Percentiles rank a stretch among this genome's conserved stretches.
Evolutionary conservation across 2,797 vertebrate genomes (phyloP).

Genomic region (Rhynchonycteris naso): DNA sequence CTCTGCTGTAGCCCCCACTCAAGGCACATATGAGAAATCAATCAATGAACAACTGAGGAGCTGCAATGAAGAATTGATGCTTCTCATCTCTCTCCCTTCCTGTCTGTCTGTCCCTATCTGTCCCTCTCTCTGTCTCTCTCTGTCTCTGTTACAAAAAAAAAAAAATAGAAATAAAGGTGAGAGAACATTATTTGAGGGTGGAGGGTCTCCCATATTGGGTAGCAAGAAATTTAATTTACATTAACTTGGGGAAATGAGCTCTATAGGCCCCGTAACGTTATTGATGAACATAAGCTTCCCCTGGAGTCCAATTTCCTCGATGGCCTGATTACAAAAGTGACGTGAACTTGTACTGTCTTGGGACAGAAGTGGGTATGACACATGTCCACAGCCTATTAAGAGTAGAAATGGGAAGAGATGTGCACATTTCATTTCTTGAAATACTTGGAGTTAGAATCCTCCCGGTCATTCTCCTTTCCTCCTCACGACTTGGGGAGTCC

Average conservation of each 20-base stretch:
- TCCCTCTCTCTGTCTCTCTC: too few relatives aligned
- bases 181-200: not conserved
- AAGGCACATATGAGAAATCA: too few relatives aligned
- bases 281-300: not conserved
- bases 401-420: not conserved
- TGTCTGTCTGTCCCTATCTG: too few relatives aligned
- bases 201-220: not conserved
- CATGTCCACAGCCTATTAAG: not conserved
- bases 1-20: too few relatives aligned
- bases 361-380: not conserved
- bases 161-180: not conserved
- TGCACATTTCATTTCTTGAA: not conserved
- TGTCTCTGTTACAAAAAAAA: too few relatives aligned
- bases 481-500: not conserved
- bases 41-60: too few relatives aligned
- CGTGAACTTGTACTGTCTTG: not conserved
- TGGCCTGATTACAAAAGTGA: not conserved
- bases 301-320: not conserved
- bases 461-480: not conserved
- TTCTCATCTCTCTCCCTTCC: too few relatives aligned
- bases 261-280: not conserved
- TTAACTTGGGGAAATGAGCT: not conserved
- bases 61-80: too few relatives aligned
- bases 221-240: not conserved
- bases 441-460: not conserved